Evolutionary conservation across 2,888 invertebrate species (phyloP), one percentile per base, ranked within the genome.

Genomic region (Buathra laborator): DNA sequence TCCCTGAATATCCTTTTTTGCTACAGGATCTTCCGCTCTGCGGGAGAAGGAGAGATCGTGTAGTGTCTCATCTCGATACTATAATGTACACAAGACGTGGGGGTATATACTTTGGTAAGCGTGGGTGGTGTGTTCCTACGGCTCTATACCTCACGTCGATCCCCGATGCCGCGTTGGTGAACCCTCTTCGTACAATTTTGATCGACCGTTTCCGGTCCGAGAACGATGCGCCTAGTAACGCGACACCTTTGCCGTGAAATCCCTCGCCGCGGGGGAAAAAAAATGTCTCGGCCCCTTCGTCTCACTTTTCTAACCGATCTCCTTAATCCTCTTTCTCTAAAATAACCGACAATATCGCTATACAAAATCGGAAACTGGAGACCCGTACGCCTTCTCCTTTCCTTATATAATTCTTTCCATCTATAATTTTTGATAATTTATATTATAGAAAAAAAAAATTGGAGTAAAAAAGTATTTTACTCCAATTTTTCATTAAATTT

Each of bases 121-220:
- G 81, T 71, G 79, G 71, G 64, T 78, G 74, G 46, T 24, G 14
- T 67, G 70, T 37, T 37, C 6, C 70, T 44, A 59, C 70, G 66
- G 51, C 29, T 62, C 68, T 67, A 59, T 75, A 72, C 53, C 19
- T 71, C 37, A 66, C 71, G 71, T 80, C 53, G 66, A 72, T 66
- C 64, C 71, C 32, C n/a, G 66, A 53, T 79, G 48, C 68, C 24
- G 51, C 53, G 66, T 64, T 66, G 5, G 68, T 37, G 70, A 71
- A 76, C 78, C 82, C 79, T 81, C 72, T 46, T 76, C 71, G 75
- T 71, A 66, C 70, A 48, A 76, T 82, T 79, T 85, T 85, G 85
- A 85, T 85, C 82, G 85, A 85, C 81, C 75, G 82, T 85, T 85
- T 85, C 85, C 85, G 85, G 82, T 85, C 46, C 59, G 44, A 81